Conservation (phyloP, 2,113 vertebrate genomes). For the Dermatemys mawii region DNA sequence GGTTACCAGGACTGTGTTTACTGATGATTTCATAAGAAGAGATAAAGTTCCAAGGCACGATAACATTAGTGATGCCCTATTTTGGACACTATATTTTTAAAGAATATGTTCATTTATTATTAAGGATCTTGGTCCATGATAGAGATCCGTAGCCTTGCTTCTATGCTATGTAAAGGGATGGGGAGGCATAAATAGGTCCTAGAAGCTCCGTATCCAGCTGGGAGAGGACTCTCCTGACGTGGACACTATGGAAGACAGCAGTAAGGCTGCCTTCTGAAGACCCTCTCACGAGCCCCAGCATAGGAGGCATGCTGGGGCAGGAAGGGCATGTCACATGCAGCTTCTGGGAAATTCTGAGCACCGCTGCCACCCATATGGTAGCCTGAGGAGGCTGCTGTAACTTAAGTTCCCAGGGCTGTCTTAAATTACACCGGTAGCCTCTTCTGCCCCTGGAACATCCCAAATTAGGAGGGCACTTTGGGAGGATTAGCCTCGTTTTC, state of each 20-base stretch:
- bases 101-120: slow-evolving; percentile 2
- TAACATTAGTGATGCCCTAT: neutral
- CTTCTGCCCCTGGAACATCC: neutral
- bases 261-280: neutral
- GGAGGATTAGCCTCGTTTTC: neutral
- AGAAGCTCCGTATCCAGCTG: neutral
- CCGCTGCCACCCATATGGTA: neutral
- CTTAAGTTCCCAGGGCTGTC: neutral
- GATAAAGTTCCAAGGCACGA: neutral
- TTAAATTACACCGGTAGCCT: neutral
- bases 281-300: neutral
- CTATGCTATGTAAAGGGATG: neutral
- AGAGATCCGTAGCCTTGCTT: neutral
- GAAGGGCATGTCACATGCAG: neutral
- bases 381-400: neutral
- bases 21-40: neutral
- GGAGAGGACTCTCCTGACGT: neutral
- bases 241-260: neutral
- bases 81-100: neutral
- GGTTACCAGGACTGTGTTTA: neutral
- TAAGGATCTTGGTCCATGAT: neutral
- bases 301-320: neutral
- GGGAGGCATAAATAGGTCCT: neutral
- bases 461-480: neutral
- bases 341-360: neutral